Base-by-base conservation (phyloP, 2,797 vertebrate species). In the Halcyon leucocephala region DNA sequence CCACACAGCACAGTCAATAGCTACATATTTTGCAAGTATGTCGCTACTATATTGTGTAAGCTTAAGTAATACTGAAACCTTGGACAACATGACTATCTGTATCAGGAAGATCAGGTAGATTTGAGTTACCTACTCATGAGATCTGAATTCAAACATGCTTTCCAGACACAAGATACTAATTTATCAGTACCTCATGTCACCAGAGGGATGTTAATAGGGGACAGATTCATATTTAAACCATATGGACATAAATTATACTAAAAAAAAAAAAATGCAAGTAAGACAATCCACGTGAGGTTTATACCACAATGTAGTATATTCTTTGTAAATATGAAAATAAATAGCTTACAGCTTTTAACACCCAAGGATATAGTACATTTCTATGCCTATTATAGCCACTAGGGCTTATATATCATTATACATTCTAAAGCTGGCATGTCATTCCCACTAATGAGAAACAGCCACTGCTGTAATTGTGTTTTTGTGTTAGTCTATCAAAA, bases 331-430 rank as follows among this genome's bases (percentile, higher is more conserved):
- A 93, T 22, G 70, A 87, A 89, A 96, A 96, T 86, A 96, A 96
- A 92, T 96, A 90, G 71, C 61, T 87, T 87, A 83, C 39, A 28
- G 84, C 82, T 96, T 95, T 96, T 96, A 95, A 93, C 93, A 94
- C 78, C 69, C 67, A 92, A 89, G 71, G 64, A 92, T 92, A 92
- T 54, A 92, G 69, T 54, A 93, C 84, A 74, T 90, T 96, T 82
- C 74, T 85, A 67, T 64, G 57, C 67, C 89, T 82, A 48, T 85
- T 89, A 69, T 85, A 93, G 67, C 60, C 86, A 94, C 78, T n/a
- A 87, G 74, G 67, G 72, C 64, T 82, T 93, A 93, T 42, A 87
- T 28, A 94, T 88, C 91, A 88, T 81, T 78, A 65, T 35, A 46
- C 91, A 78, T 87, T 91, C 79, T 89, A 86, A 89, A 95, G 52